Evolutionary conservation across 2,888 invertebrate species (phyloP), one percentile per base, ranked within the genome.

Genomic region (Pocota personata): DNA sequence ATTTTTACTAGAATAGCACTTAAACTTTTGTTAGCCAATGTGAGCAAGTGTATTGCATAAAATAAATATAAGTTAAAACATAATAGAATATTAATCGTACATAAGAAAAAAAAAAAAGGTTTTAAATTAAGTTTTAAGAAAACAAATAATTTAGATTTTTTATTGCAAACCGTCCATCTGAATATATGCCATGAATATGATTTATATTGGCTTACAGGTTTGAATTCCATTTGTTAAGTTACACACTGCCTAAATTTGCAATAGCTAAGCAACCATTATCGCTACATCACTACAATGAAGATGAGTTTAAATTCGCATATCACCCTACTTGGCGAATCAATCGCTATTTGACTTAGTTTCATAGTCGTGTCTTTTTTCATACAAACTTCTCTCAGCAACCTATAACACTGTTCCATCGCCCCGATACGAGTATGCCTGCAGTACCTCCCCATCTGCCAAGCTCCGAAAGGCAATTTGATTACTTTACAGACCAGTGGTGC

Each of bases 171-270:
- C 66, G 50, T 66, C 66, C 66, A 66, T 46, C 3, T 57, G 55
- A 8, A 57, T 7, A 14, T 19, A 19, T 30, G 3, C n/a, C 6
- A 24, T 57, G 27, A 14, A 32, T 55, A 30, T 30, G 30, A 27
- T 30, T 16, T 32, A 27, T 14, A 55, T 19, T 57, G 6, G 14
- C 14, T 46, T 32, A 6, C n/a, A 12, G 8, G 16, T 21, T 43
- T 16, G 16, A 30, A 14, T 64, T 62, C 46, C 46, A 64, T 46
- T 64, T 62, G 48, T 66, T 66, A 30, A 35, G 66, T 66, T 62
- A 62, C 16, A 62, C 62, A 62, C 27, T 62, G 62, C 62, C 62
- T 27, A 6, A 10, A 27, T 30, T 62, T 57, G 3, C 19, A 16
- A 14, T 58, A 10, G 5, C 10, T 37, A 21, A 57, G 19, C 32